Conservation (phyloP, 1,140 invertebrate species). For the Papilio xuthus region DNA sequence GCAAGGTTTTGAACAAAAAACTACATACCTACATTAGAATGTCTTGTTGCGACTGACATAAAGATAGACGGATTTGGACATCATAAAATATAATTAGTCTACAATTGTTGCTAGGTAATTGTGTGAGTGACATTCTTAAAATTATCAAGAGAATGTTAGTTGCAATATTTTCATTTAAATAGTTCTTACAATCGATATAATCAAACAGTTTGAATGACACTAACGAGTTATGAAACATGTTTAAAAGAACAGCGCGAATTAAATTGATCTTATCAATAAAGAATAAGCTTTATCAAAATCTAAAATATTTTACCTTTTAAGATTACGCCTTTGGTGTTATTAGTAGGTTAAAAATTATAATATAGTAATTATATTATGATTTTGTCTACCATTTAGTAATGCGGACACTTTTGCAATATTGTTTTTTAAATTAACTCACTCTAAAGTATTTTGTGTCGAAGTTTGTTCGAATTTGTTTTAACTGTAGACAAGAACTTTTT, state of each 20-base stretch:
- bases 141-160: neutral
- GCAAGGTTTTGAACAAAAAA: neutral
- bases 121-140: neutral
- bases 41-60: neutral
- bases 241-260: neutral
- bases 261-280: slow-evolving; percentile 33
- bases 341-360: too few species aligned
- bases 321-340: too few species aligned
- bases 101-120: neutral
- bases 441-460: neutral
- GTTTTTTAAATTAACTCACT: neutral
- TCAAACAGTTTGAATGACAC: neutral
- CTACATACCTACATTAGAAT: neutral
- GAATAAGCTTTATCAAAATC: too few species aligned
- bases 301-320: too few species aligned
- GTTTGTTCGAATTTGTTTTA: slow-evolving; percentile 37
- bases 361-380: too few species aligned
- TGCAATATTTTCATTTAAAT: neutral
- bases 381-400: too few species aligned
- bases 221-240: slow-evolving; percentile 2
- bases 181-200: neutral
- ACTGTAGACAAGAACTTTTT: slow-evolving; percentile 59
- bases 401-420: too few species aligned
- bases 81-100: slow-evolving; percentile 13
- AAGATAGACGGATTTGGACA: neutral